These are phyloP conservation scores for Parnassius glacialis DNA, from an alignment of 2,888 invertebrate species.

Conservation along the genomic window DNA sequence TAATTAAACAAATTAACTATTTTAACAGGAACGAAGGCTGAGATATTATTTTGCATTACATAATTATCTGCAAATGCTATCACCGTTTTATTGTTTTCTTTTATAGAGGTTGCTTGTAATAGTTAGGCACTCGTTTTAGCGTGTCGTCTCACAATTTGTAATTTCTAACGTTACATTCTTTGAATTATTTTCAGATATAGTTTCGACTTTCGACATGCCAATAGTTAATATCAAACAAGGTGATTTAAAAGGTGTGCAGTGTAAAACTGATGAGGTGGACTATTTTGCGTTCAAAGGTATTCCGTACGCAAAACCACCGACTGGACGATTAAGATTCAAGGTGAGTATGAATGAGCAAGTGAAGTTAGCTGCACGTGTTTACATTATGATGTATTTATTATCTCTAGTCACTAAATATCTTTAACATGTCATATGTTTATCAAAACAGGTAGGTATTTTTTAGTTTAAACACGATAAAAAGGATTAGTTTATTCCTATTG, in stretches of 20 bases:
- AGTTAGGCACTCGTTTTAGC: background rate
- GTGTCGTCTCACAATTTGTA: conserved; percentile 2
- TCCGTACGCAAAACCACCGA: conserved; percentile 82
- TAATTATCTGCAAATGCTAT: background rate
- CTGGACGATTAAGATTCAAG: conserved; percentile 81
- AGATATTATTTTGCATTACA: no score
- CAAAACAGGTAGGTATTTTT: no score
- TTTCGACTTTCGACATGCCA: conserved; percentile 44
- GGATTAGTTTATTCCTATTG: no score
- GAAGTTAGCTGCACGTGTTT: no score
- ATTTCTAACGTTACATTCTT: conserved; percentile 1
- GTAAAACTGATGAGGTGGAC: conserved; percentile 45
- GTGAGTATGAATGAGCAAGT: conserved; percentile 50
- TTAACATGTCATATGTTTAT: no score
- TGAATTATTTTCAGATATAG: conserved; percentile 29
- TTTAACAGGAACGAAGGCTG: no score
- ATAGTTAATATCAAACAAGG: conserved; percentile 58
- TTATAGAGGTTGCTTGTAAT: background rate
- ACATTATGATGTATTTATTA: no score
- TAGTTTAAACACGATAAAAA: no score
- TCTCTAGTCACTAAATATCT: no score
- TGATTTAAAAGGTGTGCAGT: conserved; percentile 53
- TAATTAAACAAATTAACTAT: no score
- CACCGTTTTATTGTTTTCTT: background rate
- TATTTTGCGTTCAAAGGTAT: conserved; percentile 78